phyloP scores from a whole-genome alignment of 2,797 vertebrate species.

The Mico argentatus region DNA sequence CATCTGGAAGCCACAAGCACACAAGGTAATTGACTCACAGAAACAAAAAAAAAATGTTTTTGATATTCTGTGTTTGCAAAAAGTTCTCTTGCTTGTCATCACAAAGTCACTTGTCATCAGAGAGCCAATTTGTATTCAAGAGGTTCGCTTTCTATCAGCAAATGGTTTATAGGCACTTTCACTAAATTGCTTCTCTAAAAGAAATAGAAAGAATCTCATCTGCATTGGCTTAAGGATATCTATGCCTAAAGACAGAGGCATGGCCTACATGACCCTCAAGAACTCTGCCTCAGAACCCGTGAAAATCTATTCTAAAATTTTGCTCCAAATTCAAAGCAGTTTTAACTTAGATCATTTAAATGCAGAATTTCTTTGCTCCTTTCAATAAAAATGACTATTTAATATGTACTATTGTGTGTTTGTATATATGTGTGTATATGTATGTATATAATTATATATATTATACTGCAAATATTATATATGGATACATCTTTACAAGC shows the following conservation, averaged over 20 bases:
- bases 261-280: neutral
- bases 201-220: slow-evolving; percentile 21
- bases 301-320: neutral
- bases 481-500: neutral
- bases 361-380: neutral
- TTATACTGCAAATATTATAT: neutral
- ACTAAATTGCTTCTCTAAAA: slow-evolving; percentile 28
- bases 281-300: neutral
- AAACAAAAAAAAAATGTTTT: slow-evolving; percentile 25
- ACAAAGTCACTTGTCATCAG: slow-evolving; percentile 73
- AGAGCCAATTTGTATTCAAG: slow-evolving; percentile 66
- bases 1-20: slow-evolving; percentile 54
- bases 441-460: neutral
- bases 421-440: neutral
- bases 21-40: slow-evolving; percentile 5
- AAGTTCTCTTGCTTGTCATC: slow-evolving; percentile 75
- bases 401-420: neutral
- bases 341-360: neutral
- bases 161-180: slow-evolving; percentile 36
- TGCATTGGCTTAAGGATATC: neutral
- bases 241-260: neutral
- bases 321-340: neutral
- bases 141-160: slow-evolving; percentile 30
- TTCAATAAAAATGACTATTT: neutral
- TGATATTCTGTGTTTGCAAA: slow-evolving; percentile 69